These are phyloP conservation scores for Agrilus planipennis DNA, from an alignment of 1,140 invertebrate species.

Conservation along the genomic window DNA sequence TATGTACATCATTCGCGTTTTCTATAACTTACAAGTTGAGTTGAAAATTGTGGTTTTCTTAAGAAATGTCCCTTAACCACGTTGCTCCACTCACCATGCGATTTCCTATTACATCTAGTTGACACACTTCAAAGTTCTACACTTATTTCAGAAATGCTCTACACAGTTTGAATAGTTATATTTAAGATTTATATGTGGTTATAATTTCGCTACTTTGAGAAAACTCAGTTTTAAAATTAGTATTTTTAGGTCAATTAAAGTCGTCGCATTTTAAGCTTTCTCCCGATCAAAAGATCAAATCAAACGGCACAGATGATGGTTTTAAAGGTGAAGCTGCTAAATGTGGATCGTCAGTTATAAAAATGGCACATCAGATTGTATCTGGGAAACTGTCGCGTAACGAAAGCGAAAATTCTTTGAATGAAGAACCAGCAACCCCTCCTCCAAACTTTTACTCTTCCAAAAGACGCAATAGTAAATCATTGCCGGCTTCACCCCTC, in stretches of 20 bases:
- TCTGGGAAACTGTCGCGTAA: constrained; percentile 35
- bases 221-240: background rate
- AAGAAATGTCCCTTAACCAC: background rate
- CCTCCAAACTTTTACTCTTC: constrained; percentile 28
- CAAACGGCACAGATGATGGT: constrained; percentile 52
- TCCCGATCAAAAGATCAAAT: constrained; percentile 35
- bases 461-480: constrained; percentile 49
- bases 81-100: too few relatives aligned
- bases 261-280: background rate
- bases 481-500: constrained; percentile 54
- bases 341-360: constrained; percentile 57
- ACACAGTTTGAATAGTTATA: background rate
- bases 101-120: too few relatives aligned
- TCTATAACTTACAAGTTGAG: background rate
- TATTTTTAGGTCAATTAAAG: background rate
- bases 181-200: background rate
- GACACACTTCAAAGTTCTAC: too few relatives aligned
- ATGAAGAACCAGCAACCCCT: constrained; percentile 20
- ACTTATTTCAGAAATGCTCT: too few relatives aligned
- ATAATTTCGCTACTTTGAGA: too few relatives aligned
- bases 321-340: constrained; percentile 56
- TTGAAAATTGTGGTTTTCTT: background rate
- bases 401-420: constrained; percentile 16
- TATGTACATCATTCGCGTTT: too few relatives aligned
- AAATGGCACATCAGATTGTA: constrained; percentile 61